Conservation (phyloP, 2,113 vertebrate species). For the Xenopus borealis region DNA sequence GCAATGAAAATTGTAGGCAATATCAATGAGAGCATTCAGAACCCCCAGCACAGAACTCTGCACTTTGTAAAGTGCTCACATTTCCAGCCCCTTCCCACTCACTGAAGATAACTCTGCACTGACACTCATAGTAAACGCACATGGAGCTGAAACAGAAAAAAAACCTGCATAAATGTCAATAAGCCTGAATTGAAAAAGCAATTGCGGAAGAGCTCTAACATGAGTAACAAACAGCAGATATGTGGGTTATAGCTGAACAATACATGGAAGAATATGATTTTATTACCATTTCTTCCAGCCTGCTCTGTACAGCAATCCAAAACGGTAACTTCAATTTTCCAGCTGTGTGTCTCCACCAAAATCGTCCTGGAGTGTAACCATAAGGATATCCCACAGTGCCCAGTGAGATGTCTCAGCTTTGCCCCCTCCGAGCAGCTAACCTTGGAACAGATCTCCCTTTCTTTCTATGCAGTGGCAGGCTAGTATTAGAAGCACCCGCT, state of each 20-base stretch:
- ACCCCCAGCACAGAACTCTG: slow-evolving; percentile 11
- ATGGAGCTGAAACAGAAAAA: slow-evolving; percentile 16
- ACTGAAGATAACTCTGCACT: neutral
- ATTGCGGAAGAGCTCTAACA: neutral
- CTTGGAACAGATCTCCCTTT: neutral
- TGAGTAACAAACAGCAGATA: neutral
- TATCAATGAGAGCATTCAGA: neutral
- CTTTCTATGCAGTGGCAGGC: slow-evolving; percentile 7
- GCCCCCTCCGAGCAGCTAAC: neutral
- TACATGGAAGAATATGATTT: slow-evolving; percentile 59
- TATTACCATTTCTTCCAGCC: slow-evolving; percentile 61
- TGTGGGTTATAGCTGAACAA: neutral
- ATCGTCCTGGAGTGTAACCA: slow-evolving; percentile 20
- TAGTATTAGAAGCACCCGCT: neutral
- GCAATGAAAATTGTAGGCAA: neutral
- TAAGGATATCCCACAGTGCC: slow-evolving; percentile 19
- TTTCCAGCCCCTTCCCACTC: neutral
- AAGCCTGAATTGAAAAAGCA: neutral
- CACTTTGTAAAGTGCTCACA: slow-evolving; percentile 22
- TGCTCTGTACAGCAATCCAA: slow-evolving; percentile 63
- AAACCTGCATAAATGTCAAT: slow-evolving; percentile 8
- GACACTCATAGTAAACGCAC: slow-evolving; percentile 16
- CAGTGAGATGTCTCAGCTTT: neutral
- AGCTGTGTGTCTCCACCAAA: slow-evolving; percentile 38
- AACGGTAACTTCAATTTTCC: slow-evolving; percentile 66